Conservation (phyloP, 2,797 vertebrate genomes). For the Spondyliosoma cantharus region DNA sequence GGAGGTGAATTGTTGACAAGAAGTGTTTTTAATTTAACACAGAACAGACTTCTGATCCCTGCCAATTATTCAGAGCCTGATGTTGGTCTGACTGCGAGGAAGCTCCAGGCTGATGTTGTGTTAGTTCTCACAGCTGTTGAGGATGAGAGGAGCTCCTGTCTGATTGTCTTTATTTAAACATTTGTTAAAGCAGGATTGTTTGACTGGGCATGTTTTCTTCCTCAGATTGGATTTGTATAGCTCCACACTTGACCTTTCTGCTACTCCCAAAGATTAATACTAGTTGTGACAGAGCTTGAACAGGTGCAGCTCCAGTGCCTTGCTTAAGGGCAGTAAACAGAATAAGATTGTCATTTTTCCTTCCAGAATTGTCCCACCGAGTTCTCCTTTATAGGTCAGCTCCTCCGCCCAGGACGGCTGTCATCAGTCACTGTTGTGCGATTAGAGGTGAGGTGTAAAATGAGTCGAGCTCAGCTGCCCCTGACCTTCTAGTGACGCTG, state of each 20-base stretch:
- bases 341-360: constrained; percentile 15
- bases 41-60: constrained; percentile 36
- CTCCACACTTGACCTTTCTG: neutral
- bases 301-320: constrained; percentile 3
- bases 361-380: constrained; percentile 28
- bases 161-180: constrained; percentile 44
- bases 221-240: constrained; percentile 3
- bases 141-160: constrained; percentile 24
- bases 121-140: constrained; percentile 41
- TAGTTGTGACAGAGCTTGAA: neutral
- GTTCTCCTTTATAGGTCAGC: constrained; percentile 32
- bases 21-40: constrained; percentile 40
- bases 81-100: constrained; percentile 29
- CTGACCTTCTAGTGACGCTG: constrained; percentile 51
- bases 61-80: constrained; percentile 50
- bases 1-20: constrained; percentile 44
- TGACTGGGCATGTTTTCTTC: neutral
- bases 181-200: constrained; percentile 34
- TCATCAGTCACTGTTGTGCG: constrained; percentile 40
- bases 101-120: constrained; percentile 38
- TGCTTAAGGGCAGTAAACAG: constrained; percentile 21
- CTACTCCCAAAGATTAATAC: neutral
- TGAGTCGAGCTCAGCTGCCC: neutral
- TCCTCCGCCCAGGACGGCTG: constrained; percentile 16
- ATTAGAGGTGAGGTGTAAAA: constrained; percentile 47